Evolutionary conservation across 2,113 vertebrate genomes (phyloP), one percentile per base, ranked within the genome.

Genomic region (Vimba vimba): DNA sequence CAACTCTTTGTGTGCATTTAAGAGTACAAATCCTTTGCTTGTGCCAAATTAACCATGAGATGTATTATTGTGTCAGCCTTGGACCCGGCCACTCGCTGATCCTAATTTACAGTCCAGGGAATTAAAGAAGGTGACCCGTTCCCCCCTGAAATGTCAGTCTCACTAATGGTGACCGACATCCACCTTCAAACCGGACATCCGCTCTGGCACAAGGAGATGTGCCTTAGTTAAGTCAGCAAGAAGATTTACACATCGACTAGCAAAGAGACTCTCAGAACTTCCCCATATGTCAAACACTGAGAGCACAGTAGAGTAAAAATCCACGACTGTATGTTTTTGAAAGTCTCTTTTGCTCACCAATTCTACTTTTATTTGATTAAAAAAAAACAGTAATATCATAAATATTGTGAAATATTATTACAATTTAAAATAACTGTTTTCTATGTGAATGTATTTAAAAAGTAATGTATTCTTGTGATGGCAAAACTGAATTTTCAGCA

Each of bases 21-120:
- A 66, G 86, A 77, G 84, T 83, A 85, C 86, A 82, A 87, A 83
- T 89, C 69, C 79, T 89, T 88, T 75, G 47, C 77, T 86, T 76
- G 50, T 69, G 79, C 64, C 87, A 90, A 91, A 90, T 91, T 88
- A 91, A 87, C 86, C 86, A 86, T 85, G 88, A 83, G 85, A 85
- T 82, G 76, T 88, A 85, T 86, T 89, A 85, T 73, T 81, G 30
- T 78, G 52, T 73, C 52, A 73, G 52, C 11, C 0, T 47, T 39
- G 79, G 52, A 64, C 73, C 78, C 33, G n/a, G 66, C 19, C 23
- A 30, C 74, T 79, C 68, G 50, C 81, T 83, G 83, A 50, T 45
- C 86, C 69, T 87, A 83, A 89, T 89, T 86, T 82, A 88, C 62
- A 75, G 87, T 77, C 66, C 79, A 55, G 89, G 82, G 89, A 88